Evolutionary conservation across 2,888 invertebrate species (phyloP).

Genomic region (Rhodophaea formosa): DNA sequence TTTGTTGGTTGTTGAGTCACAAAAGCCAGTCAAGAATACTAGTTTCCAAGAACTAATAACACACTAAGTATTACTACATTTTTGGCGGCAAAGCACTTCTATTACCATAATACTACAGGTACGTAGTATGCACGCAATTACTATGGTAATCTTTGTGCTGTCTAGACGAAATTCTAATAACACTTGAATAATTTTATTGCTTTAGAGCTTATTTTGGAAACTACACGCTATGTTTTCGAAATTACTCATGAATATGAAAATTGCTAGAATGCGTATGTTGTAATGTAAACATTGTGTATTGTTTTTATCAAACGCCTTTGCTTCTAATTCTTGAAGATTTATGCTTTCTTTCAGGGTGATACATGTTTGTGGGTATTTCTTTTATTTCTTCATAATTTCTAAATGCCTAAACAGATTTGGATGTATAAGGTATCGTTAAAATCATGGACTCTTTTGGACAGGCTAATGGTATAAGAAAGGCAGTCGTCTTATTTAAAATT

Average conservation of each 20-base stretch:
- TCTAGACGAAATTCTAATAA: slow-evolving; percentile 13
- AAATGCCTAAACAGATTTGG: too few relatives aligned
- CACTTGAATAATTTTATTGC: slow-evolving; percentile 18
- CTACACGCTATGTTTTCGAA: slow-evolving; percentile 5
- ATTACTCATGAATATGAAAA: slow-evolving; percentile 9
- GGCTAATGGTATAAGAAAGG: too few relatives aligned
- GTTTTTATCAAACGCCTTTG: background rate
- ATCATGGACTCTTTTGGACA: too few relatives aligned
- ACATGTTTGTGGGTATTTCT: too few relatives aligned
- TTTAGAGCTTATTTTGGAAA: slow-evolving; percentile 12
- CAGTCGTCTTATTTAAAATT: too few relatives aligned
- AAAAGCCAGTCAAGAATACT: background rate
- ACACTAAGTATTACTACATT: background rate
- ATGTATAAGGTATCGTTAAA: too few relatives aligned
- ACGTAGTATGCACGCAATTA: slow-evolving; percentile 9
- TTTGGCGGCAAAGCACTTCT: background rate
- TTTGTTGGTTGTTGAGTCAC: too few relatives aligned
- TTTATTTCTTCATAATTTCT: too few relatives aligned
- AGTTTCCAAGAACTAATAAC: background rate
- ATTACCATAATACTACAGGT: slow-evolving; percentile 5
- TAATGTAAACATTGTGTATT: background rate
- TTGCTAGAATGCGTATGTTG: background rate
- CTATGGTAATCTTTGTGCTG: slow-evolving; percentile 11
- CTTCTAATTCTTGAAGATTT: background rate
- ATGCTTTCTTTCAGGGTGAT: too few relatives aligned